These are phyloP conservation scores for Sebastes oblongus DNA, from an alignment of 2,797 vertebrate genomes.

Conservation along the genomic window DNA sequence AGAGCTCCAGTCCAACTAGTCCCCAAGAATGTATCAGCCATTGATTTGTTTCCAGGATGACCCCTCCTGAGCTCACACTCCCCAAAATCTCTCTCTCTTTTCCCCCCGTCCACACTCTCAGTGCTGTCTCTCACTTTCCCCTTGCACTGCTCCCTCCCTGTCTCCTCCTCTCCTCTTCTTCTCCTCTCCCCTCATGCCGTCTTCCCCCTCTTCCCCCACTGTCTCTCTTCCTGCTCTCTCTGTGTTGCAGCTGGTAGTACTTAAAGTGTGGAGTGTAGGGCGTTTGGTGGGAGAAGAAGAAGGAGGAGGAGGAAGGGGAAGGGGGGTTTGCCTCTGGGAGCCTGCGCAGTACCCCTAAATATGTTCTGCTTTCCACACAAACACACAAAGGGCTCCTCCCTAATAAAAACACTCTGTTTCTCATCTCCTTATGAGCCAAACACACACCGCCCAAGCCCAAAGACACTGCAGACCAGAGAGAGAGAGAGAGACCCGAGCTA, in stretches of 20 bases:
- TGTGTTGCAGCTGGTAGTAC: conserved; percentile 83
- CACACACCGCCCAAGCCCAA: conserved; percentile 61
- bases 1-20: conserved; percentile 79
- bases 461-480: conserved; percentile 40
- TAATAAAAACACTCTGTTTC: conserved; percentile 81
- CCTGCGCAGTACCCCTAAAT: conserved; percentile 73
- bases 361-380: conserved; percentile 69
- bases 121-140: conserved; percentile 38
- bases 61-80: conserved; percentile 71
- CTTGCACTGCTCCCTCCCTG: conserved; percentile 29
- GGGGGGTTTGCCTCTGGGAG: conserved; percentile 50
- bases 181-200: conserved; percentile 17
- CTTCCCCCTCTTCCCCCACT: conserved; percentile 24
- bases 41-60: conserved; percentile 86
- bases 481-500: conserved; percentile 13
- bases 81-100: conserved; percentile 20
- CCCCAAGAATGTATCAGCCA: conserved; percentile 83
- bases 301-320: background rate
- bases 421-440: conserved; percentile 76
- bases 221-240: conserved; percentile 52
- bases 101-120: conserved; percentile 9
- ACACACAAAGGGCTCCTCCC: conserved; percentile 74
- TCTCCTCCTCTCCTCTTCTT: conserved; percentile 35
- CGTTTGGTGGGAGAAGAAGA: conserved; percentile 53
- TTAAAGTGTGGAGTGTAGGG: conserved; percentile 76